These are phyloP conservation scores for Cataglyphis cursor DNA, from an alignment of 2,888 invertebrate species.

Conservation along the genomic window DNA sequence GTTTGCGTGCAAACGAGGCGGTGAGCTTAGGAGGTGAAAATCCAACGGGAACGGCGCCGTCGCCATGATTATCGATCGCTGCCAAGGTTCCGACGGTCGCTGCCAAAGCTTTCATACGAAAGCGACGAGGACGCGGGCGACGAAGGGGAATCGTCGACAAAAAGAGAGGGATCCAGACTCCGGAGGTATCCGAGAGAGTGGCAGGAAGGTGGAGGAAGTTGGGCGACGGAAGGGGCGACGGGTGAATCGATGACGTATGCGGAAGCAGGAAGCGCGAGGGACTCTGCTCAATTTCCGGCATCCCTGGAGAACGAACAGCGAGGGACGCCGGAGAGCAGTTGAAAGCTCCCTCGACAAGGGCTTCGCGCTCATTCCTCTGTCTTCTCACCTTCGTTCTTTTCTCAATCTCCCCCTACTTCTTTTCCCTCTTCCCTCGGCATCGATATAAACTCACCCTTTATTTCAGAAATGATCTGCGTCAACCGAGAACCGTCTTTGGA, in stretches of 20 bases:
- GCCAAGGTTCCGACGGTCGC: slow-evolving; percentile 70
- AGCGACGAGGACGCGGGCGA: slow-evolving; percentile 29
- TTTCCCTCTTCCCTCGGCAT: background rate
- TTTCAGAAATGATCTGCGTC: background rate
- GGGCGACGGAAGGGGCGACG: slow-evolving; percentile 59
- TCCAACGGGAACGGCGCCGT: slow-evolving; percentile 77
- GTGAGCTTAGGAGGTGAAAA: slow-evolving; percentile 73
- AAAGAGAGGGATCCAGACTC: slow-evolving; percentile 40
- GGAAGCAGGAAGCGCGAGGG: slow-evolving; percentile 79
- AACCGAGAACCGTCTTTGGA: background rate
- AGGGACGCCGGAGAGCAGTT: slow-evolving; percentile 32
- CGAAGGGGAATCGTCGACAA: slow-evolving; percentile 43
- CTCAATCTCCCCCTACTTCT: slow-evolving; percentile 9
- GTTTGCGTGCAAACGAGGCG: slow-evolving; percentile 68
- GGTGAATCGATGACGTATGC: slow-evolving; percentile 80
- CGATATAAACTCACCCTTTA: slow-evolving; percentile 23
- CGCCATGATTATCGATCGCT: slow-evolving; percentile 79
- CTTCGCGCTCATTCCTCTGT: slow-evolving; percentile 16
- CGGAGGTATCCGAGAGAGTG: slow-evolving; percentile 45
- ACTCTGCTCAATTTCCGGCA: slow-evolving; percentile 81
- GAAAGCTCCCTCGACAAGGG: slow-evolving; percentile 45
- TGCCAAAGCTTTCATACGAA: slow-evolving; percentile 72
- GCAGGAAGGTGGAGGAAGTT: slow-evolving; percentile 60
- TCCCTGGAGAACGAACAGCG: slow-evolving; percentile 72
- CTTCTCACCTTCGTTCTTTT: slow-evolving; percentile 35